Percentiles rank a stretch among this genome's conserved stretches.
Evolutionary conservation across 1,140 invertebrate species (phyloP).

Genomic region (Penaeus japonicus): DNA sequence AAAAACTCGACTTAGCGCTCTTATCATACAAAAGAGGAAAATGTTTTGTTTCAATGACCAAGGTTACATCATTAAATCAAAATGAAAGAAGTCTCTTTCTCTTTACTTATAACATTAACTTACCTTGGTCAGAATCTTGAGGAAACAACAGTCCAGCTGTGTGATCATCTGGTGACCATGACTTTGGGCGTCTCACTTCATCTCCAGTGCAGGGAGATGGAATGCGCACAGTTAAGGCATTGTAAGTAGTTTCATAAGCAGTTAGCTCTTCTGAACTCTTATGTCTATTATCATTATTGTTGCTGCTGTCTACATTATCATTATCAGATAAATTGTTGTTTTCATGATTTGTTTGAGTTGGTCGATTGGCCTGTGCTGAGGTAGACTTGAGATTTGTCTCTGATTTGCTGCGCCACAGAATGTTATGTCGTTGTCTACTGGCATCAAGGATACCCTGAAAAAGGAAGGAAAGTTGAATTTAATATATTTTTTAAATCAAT

Average conservation of each 20-base stretch:
- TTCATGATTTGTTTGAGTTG: not conserved
- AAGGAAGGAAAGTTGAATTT: not conserved
- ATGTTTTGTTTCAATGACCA: not conserved
- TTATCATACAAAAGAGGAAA: too few relatives aligned
- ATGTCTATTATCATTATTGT: not conserved
- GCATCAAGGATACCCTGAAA: slow-evolving; percentile 86
- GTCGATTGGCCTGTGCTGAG: not conserved
- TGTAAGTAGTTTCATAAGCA: slow-evolving; percentile 8
- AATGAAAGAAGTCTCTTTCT: not conserved
- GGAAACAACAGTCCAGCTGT: slow-evolving; percentile 65
- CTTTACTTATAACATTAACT: not conserved
- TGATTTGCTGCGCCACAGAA: slow-evolving; percentile 87
- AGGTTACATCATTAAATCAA: not conserved
- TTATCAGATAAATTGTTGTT: not conserved
- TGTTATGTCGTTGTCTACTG: slow-evolving; percentile 93
- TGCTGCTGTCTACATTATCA: not conserved
- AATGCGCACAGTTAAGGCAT: slow-evolving; percentile 58
- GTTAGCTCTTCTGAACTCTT: slow-evolving; percentile 29
- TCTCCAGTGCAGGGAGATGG: slow-evolving; percentile 15
- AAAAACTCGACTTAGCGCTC: not conserved
- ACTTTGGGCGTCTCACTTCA: slow-evolving; percentile 72
- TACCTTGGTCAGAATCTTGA: slow-evolving; percentile 34
- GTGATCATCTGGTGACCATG: slow-evolving; percentile 80
- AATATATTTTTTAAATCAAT: not conserved
- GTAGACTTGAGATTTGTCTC: slow-evolving; percentile 69